Percentiles rank a stretch among this genome's conserved stretches.
Conservation (phyloP, 2,113 vertebrate species). For the Pluvialis apricaria region DNA sequence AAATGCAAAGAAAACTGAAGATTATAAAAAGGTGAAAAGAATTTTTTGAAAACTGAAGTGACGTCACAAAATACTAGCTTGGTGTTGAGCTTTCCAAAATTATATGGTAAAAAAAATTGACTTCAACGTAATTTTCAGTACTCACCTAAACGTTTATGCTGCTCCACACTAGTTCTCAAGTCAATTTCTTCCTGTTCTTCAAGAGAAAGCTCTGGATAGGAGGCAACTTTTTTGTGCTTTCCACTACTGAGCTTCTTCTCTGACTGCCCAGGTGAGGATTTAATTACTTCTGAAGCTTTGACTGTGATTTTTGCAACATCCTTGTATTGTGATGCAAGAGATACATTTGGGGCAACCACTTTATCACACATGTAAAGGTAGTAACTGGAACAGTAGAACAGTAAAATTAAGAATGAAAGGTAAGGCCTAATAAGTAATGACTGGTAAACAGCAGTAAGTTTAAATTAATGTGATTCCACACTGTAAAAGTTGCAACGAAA, state of each 20-base stretch:
- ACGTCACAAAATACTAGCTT: not conserved
- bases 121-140: not conserved
- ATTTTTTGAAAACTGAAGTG: not conserved
- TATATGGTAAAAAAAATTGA: not conserved
- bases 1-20: not conserved
- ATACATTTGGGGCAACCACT: constrained; percentile 96
- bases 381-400: constrained; percentile 79
- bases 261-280: constrained; percentile 74
- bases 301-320: constrained; percentile 68
- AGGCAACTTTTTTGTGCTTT: constrained; percentile 72
- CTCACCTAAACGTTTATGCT: constrained; percentile 68
- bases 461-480: not conserved
- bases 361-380: constrained; percentile 98
- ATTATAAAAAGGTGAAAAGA: not conserved
- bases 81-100: not conserved
- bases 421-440: not conserved
- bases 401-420: not conserved
- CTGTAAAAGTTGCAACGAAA: not conserved
- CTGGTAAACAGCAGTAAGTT: not conserved
- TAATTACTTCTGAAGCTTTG: constrained; percentile 78
- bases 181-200: constrained; percentile 79
- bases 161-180: constrained; percentile 68
- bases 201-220: constrained; percentile 76
- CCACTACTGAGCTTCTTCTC: constrained; percentile 80
- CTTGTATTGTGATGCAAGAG: constrained; percentile 78